Evolutionary conservation across 2,113 vertebrate genomes (phyloP).

Genomic region (Perca schrenkii): DNA sequence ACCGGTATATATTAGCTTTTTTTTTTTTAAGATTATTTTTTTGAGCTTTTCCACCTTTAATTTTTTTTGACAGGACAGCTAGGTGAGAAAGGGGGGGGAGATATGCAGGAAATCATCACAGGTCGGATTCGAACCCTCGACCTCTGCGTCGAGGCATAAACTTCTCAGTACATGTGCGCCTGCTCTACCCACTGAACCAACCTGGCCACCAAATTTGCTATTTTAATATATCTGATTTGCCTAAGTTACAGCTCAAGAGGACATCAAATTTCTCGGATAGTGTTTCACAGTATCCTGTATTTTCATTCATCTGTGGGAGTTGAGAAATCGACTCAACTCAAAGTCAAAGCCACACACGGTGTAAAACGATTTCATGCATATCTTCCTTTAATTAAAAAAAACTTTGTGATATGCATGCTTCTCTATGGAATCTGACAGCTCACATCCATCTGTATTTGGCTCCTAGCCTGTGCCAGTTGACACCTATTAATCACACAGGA

Average conservation of each 20-base stretch:
- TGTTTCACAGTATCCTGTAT: not conserved
- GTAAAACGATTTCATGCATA: not conserved
- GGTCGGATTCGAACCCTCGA: not conserved
- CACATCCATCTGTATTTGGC: conserved; percentile 27
- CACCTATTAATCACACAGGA: conserved; percentile 16
- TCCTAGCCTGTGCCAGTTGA: conserved; percentile 8
- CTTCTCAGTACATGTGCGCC: no score
- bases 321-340: not conserved
- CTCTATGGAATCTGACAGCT: not conserved
- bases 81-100: no score
- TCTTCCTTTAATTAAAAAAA: not conserved
- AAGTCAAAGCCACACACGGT: not conserved
- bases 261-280: not conserved
- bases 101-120: no score
- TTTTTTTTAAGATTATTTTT: no score
- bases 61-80: no score
- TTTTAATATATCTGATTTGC: not conserved
- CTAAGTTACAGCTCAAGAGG: not conserved
- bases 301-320: not conserved
- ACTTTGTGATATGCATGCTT: not conserved
- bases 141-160: no score
- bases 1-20: no score
- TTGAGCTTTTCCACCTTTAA: no score
- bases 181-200: no score
- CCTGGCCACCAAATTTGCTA: not conserved